Evolutionary conservation across 2,797 vertebrate genomes (phyloP).

Genomic region (Oophaga sylvatica): DNA sequence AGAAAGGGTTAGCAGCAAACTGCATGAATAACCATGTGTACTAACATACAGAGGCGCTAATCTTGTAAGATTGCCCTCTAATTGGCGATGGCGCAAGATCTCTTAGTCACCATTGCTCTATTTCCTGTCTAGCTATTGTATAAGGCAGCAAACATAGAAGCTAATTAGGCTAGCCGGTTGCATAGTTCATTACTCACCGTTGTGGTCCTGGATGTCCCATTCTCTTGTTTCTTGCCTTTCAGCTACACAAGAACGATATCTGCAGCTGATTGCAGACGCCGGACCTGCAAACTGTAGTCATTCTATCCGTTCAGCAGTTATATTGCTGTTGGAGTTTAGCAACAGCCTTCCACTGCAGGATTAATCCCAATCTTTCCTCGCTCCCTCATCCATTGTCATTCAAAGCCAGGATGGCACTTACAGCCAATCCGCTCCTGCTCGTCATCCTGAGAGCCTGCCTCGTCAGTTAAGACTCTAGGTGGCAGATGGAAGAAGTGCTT

Average conservation of each 20-base stretch:
- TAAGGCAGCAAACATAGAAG: conserved; percentile 7
- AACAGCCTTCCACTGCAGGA: conserved; percentile 57
- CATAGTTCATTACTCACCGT: conserved; percentile 51
- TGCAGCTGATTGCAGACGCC: not conserved
- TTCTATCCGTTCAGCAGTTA: conserved; percentile 47
- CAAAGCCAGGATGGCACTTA: conserved; percentile 51
- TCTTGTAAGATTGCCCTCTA: conserved; percentile 19
- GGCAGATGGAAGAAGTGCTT: conserved; percentile 62
- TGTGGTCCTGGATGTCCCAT: conserved; percentile 9
- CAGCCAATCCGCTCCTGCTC: conserved; percentile 53
- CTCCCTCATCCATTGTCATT: conserved; percentile 60
- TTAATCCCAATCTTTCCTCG: conserved; percentile 52
- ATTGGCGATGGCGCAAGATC: conserved; percentile 17
- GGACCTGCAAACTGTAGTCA: conserved; percentile 1
- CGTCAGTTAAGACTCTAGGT: conserved; percentile 58
- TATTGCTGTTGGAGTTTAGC: conserved; percentile 52
- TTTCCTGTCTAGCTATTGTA: conserved; percentile 2
- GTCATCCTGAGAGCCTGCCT: conserved; percentile 37
- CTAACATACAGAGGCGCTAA: conserved; percentile 11
- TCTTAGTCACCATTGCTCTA: conserved; percentile 10
- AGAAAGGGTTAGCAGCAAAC: conserved; percentile 11
- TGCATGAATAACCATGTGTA: conserved; percentile 21
- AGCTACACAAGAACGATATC: conserved; percentile 26
- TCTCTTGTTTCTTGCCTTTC: conserved; percentile 2
- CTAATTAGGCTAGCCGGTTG: conserved; percentile 26